Evolutionary conservation across 1,140 invertebrate species (phyloP), one percentile per base, ranked within the genome.

Genomic region (Plectus sambesii): DNA sequence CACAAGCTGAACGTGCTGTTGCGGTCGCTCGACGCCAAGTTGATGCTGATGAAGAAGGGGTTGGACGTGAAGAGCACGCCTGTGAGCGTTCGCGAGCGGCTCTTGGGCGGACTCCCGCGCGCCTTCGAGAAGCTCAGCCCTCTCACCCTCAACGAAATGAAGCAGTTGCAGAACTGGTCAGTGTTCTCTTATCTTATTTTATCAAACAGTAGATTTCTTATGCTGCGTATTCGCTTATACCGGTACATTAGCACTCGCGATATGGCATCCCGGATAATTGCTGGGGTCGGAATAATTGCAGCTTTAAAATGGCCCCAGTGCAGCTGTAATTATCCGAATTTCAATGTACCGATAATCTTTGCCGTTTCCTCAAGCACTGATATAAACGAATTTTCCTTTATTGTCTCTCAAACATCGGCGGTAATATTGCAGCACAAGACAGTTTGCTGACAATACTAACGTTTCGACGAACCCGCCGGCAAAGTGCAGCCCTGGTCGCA

Each of bases 121-220:
- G 73, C 56, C 2, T 80, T 78, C 70, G 78, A 87, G 61, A 84
- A 88, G 60, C 83, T 90, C 25, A 89, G 85, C 67, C 87, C 87
- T 0, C 74, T 87, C 0, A 71, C 63, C 9, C 37, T 72, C n/a
- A 66, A 69, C 46, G 73, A 74, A 53, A 47, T 74, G 4, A 62
- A 69, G 29, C 54, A 53, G 33, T 60, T 69, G 8, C 53, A 69
- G 49, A 61, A 64, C 3, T 5, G 36, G 25, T 50, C 42, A 2
- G 27, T 12, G 22, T 47, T 51, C 2, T 23, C 48, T 40, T 17
- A 19, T 22, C 27, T 27, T 26, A 19, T 17, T 25, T 33, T 35
- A 3, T 3, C 75, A 55, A 74, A 70, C 29, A 61, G 76, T 35
- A 72, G 77, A 46, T 73, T n/a, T n/a, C n/a, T n/a, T n/a, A n/a